A percentile compares a stretch with the other conserved stretches of the same genome.
Conservation (phyloP, 2,888 invertebrate genomes). For the Shargacucullia verbasci region DNA sequence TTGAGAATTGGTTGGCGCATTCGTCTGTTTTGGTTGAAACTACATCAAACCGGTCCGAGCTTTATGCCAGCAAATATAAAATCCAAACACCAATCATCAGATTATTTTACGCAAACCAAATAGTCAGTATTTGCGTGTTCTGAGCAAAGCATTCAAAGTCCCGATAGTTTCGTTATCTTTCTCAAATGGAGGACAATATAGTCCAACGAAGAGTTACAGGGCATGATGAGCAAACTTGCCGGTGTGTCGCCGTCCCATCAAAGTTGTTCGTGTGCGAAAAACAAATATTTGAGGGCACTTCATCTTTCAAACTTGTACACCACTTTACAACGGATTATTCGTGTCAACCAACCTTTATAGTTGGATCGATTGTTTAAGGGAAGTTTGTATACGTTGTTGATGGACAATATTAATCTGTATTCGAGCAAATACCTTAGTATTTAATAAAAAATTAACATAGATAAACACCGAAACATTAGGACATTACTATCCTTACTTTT, state of each 20-base stretch:
- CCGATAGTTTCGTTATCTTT: neutral
- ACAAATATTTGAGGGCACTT: conserved; percentile 56
- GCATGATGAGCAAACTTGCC: conserved; percentile 40
- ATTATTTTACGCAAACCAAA: neutral
- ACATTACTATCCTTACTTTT: too few species aligned
- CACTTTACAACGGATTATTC: conserved; percentile 37
- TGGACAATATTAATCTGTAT: too few species aligned
- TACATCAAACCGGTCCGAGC: conserved; percentile 14
- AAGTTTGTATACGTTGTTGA: neutral
- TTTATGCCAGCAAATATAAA: neutral
- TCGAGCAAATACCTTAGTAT: too few species aligned
- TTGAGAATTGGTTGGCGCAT: conserved; percentile 13
- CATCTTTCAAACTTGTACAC: conserved; percentile 56
- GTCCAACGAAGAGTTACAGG: conserved; percentile 21
- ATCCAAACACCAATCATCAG: neutral
- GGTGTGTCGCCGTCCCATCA: conserved; percentile 43
- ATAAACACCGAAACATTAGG: too few species aligned
- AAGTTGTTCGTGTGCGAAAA: conserved; percentile 48
- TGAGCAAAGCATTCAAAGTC: neutral
- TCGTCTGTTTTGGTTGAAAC: conserved; percentile 20
- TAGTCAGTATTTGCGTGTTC: neutral
- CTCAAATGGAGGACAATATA: conserved; percentile 26
- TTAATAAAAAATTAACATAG: too few species aligned
- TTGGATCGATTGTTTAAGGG: conserved; percentile 9
- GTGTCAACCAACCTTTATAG: conserved; percentile 20